These are phyloP conservation scores for Plestiodon gilberti DNA, from an alignment of 2,113 vertebrate species.

Conservation along the genomic window DNA sequence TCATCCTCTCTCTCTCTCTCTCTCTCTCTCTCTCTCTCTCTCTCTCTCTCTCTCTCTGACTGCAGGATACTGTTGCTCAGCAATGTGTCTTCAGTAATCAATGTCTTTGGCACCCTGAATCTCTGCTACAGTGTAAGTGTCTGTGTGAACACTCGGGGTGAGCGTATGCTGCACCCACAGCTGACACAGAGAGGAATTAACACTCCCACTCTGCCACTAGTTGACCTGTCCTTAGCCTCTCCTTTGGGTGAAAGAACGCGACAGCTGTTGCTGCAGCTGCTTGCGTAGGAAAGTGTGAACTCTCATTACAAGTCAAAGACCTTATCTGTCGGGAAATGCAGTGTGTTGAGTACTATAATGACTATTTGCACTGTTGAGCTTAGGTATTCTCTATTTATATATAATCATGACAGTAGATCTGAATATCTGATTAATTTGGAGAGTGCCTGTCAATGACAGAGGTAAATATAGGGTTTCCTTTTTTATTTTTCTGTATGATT, in stretches of 20 bases:
- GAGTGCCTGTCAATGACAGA: neutral
- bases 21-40: too few relatives aligned
- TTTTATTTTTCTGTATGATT: too few relatives aligned
- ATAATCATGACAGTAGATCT: neutral
- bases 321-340: conserved; percentile 11
- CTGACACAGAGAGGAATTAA: conserved; percentile 2
- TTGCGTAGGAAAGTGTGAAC: neutral
- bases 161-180: neutral
- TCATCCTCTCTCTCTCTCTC: too few relatives aligned
- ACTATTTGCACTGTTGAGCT: conserved; percentile 3
- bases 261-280: neutral
- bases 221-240: neutral
- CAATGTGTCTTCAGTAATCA: conserved; percentile 19
- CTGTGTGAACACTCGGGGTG: fast-evolving
- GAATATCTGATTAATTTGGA: neutral
- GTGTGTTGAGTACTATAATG: neutral
- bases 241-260: neutral
- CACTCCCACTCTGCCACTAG: neutral
- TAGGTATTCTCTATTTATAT: conserved; percentile 1
- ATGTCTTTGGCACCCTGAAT: neutral
- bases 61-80: neutral
- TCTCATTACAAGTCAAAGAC: conserved; percentile 21
- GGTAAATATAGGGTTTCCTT: fast-evolving
- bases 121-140: neutral
- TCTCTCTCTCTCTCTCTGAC: neutral